Base-by-base conservation (phyloP, 2,888 invertebrate genomes). In the Ypsolopha sequella region DNA sequence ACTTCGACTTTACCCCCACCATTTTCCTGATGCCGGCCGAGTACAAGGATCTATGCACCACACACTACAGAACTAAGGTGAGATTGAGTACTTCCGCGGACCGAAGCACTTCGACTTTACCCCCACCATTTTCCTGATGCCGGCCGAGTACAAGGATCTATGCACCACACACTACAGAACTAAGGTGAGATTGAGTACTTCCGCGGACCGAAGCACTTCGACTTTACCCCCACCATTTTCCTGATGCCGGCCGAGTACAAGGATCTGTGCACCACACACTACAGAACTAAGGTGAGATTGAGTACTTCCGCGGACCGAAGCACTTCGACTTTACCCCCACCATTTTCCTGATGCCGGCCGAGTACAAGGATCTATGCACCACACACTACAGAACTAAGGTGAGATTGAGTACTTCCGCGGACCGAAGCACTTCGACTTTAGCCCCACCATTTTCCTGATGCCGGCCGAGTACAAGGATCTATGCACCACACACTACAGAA, bases 11-110 rank as follows among this genome's bases (percentile, higher is more conserved):
- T 80, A 94, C 99, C 56, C 98, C 99, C 3, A 94, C 95, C 63
- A 98, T 97, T 6, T 99, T 95, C 82, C 90, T 98, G n/a, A 91
- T 98, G 88, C 98, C 98, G 0, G 88, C 89, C n/a, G 97, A 95
- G 68, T 94, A 90, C 58, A 90, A 91, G 59, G 94, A 95, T 66
- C 84, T 95, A 55, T 91, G 91, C 61, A 84, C 89, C 3, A 87
- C 89, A 3, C 24, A 24, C 24, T n/a, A n/a, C n/a, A 95, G 78
- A 96, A 95, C 74, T 95, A 95, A 63, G 95, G 95, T 70, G 91
- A 92, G 63, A 94, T 96, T 94, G 95, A 95, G 68, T 92, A 93
- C 62, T 88, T 92, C 61, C 92, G 95, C 64, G 97, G 97, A 0
- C 81, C 91, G 55, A 94, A 95, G 67, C 93, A 96, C 77, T 96